Base-by-base conservation (phyloP, 2,113 vertebrate genomes). In the Antechinus flavipes region DNA sequence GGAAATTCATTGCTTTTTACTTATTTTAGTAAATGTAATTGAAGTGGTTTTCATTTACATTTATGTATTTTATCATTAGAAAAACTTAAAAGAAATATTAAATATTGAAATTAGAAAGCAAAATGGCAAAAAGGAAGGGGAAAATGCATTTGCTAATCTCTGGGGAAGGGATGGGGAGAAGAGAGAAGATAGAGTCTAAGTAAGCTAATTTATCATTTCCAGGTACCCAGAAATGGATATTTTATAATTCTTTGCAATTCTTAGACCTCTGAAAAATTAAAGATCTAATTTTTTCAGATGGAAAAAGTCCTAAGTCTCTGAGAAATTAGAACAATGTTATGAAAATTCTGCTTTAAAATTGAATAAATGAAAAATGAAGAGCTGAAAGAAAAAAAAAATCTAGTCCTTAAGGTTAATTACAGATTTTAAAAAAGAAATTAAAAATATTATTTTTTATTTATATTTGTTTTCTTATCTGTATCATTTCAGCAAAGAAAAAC, bases 401-500 rank as follows among this genome's bases (percentile, higher is more conserved):
- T 50, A 91, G 50, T 56, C 14, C 26, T 93, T 93, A 46, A 68
- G 6, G 68, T 89, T 93, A 89, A 10, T 91, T 93, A 89, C 52
- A 91, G 76, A 90, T 90, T 55, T 0, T 91, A 50, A 89, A 22
- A 93, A 92, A 95, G 26, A 58, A 93, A 94, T 25, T 23, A 94
- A 22, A 97, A 93, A 56, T 94, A 46, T 89, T 96, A 90, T 53
- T 93, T 93, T 96, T 89, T 90, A 53, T 91, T 94, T n/a, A 35
- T 61, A 53, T 93, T 95, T 92, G 26, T 95, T 95, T 95, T 97
- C 96, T 84, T 97, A 52, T 96, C 95, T 96, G 90, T 16, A 35
- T 94, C 96, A 93, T 95, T 98, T 94, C 96, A 99, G 99, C 98
- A 99, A 98, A 91, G 99, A 99, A 95, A 95, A 99, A 0, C 98